Conservation (phyloP, 2,888 invertebrate genomes). For the Agriopis leucophaearia region DNA sequence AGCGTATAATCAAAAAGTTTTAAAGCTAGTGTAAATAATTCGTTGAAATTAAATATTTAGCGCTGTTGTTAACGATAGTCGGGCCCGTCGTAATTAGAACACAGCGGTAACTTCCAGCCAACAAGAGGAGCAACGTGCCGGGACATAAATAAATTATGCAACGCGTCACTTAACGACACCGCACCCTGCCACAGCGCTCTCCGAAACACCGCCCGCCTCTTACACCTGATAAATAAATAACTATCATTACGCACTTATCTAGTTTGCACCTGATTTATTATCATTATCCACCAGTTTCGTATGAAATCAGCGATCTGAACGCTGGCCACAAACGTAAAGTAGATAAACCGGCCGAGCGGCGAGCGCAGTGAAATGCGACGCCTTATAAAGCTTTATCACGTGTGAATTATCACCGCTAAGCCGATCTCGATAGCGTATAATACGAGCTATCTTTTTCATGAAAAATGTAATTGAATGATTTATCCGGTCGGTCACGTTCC, state of each 20-base stretch:
- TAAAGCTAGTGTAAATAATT: constrained; percentile 37
- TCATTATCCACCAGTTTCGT: constrained; percentile 39
- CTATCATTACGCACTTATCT: constrained; percentile 55
- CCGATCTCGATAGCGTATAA: constrained; percentile 52
- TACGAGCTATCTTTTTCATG: constrained; percentile 65
- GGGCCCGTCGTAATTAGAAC: constrained; percentile 47
- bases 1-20: constrained; percentile 36
- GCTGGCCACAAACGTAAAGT: constrained; percentile 44
- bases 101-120: constrained; percentile 58
- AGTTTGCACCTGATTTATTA: constrained; percentile 54
- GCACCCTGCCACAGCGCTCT: constrained; percentile 47
- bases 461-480: constrained; percentile 84
- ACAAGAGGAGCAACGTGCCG: constrained; percentile 76
- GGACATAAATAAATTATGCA: constrained; percentile 84
- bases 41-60: constrained; percentile 43
- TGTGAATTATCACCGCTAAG: constrained; percentile 50
- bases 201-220: constrained; percentile 37
- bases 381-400: constrained; percentile 51
- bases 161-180: constrained; percentile 72
- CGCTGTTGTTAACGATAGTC: constrained; percentile 36
- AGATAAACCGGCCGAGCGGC: constrained; percentile 53
- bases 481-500: constrained; percentile 83
- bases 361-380: constrained; percentile 43
- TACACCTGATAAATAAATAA: constrained; percentile 43
- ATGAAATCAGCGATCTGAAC: constrained; percentile 46